These are phyloP conservation scores for Maniola hyperantus DNA, from an alignment of 2,888 invertebrate genomes.

Conservation along the genomic window DNA sequence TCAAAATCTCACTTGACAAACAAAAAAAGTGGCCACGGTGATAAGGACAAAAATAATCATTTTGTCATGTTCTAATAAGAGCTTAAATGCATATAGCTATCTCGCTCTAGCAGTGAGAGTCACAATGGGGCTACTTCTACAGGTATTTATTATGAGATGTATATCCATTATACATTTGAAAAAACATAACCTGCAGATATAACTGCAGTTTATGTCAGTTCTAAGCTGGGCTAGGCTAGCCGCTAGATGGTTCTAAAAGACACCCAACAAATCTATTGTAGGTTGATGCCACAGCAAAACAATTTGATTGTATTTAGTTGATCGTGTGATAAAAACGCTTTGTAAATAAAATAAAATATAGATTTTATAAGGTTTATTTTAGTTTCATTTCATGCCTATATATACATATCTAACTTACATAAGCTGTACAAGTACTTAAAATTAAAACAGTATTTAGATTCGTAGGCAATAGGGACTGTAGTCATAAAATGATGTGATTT, in stretches of 20 bases:
- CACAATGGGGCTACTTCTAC: too few species aligned
- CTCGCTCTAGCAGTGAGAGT: too few species aligned
- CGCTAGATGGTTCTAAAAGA: not conserved
- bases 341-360: slow-evolving; percentile 41
- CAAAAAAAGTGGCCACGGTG: too few species aligned
- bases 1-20: too few species aligned
- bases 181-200: too few species aligned
- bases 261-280: not conserved
- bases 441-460: not conserved
- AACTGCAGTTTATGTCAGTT: not conserved
- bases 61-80: too few species aligned
- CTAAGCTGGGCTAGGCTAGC: not conserved
- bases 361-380: slow-evolving; percentile 37
- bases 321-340: slow-evolving; percentile 39
- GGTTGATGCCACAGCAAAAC: not conserved
- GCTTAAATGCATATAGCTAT: too few species aligned
- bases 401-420: not conserved
- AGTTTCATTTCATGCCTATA: slow-evolving; percentile 9
- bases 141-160: too few species aligned
- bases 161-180: too few species aligned
- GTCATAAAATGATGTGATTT: too few species aligned
- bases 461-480: too few species aligned
- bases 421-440: not conserved
- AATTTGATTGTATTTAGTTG: slow-evolving; percentile 1
- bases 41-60: too few species aligned